Base-by-base conservation (phyloP, 2,797 vertebrate species). In the Zalophus californianus region DNA sequence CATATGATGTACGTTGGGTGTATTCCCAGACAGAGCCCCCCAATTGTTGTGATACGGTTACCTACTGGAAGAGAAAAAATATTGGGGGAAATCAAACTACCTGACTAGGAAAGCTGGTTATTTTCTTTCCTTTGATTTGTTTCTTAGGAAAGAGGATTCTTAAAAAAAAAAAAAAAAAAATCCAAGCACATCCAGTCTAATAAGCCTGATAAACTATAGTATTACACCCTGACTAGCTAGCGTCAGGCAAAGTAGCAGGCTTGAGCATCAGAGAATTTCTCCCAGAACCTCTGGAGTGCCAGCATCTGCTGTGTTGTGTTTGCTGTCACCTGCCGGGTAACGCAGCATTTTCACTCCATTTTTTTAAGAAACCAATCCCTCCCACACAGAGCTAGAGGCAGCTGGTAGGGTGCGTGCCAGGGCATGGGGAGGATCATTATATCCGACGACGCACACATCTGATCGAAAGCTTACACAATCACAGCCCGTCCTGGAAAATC, bases 91-190 rank as follows among this genome's bases (percentile, higher is more conserved):
- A 44, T 64, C 32, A 21, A 90, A 41, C 11, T 15, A n/a, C 48
- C 85, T 48, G n/a, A 41, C 60, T n/a, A 82, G 14, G 29, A 56
- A 60, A 15, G 52, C 20, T 85, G 54, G 18, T 62, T 29, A 18
- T 18, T 96, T 84, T 77, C 48, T 77, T 73, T 90, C 56, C 13
- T 89, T 32, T 89, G 32, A 56, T 82, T 50, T 86, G 25, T 93
- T 96, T 68, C 60, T 27, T 25, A 29, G 5, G 77, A 23, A 25
- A 58, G 38, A 56, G 23, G 50, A 68, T 56, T n/a, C 25, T 50
- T 13, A 16, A 62, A 62, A 44, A 70, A 38, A 38, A 58, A n/a
- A n/a, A n/a, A 58, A 44, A 50, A 44, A 15, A 16, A 68, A 70
- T 41, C 48, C 21, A 60, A 70, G 25, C 7, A 56, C 2, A 23